Base-by-base conservation (phyloP, 2,113 vertebrate genomes). In the Balaeniceps rex region DNA sequence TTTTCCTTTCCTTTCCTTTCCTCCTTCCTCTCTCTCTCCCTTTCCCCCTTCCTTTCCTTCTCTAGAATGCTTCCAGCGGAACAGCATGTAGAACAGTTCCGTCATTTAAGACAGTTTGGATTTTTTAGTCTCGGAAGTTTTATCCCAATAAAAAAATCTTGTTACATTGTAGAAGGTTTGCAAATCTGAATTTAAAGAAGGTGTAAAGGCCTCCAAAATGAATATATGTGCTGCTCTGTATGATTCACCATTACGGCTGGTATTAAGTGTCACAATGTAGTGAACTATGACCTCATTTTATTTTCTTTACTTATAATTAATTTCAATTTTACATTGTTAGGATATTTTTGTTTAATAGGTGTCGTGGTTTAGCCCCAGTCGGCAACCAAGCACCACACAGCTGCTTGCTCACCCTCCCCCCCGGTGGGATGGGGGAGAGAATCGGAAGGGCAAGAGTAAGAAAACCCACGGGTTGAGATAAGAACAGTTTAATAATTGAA, bases 291-390 rank as follows among this genome's bases (percentile, higher is more conserved):
- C 90, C 96, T 98, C 91, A 87, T 97, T 97, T 97, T 97, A 96
- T 97, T 96, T 97, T 97, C 83, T 97, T 87, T 98, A 94, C 94
- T 92, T 98, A 83, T 94, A 98, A 97, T 98, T 98, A 98, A 97
- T 98, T 98, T 98, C 77, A 94, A 54, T 92, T 95, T 97, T 93
- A 97, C 96, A 97, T 96, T 97, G 49, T 97, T 97, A 95, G 91
- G 95, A 96, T 96, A 94, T 94, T 97, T 98, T 98, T 94, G 83
- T 97, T 97, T 95, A 93, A 76, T 94, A 96, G 92, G 91, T 92
- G n/a, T n/a, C n/a, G n/a, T n/a, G n/a, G n/a, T n/a, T n/a, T n/a
- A n/a, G n/a, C n/a, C n/a, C n/a, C n/a, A n/a, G n/a, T n/a, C n/a
- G n/a, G n/a, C n/a, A n/a, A n/a, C n/a, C n/a, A n/a, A n/a, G n/a